Evolutionary conservation across 2,888 invertebrate species (phyloP).

Genomic region (Sphaerophoria rueppellii): DNA sequence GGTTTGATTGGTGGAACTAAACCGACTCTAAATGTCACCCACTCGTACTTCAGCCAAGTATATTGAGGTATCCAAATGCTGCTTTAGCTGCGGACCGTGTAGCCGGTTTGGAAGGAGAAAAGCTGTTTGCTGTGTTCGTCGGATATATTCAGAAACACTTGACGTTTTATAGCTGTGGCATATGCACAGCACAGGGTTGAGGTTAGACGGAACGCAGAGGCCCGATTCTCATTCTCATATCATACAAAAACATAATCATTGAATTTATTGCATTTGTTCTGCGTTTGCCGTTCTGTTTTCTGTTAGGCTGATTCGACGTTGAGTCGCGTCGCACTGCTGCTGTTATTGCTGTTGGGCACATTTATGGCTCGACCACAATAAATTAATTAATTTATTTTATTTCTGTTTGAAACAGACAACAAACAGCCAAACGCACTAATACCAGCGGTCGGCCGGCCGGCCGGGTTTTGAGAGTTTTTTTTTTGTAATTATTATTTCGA

Average conservation of each 20-base stretch:
- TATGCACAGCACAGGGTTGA: slow-evolving; percentile 43
- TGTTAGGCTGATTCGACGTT: slow-evolving; percentile 33
- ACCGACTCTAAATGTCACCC: slow-evolving; percentile 53
- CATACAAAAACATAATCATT: slow-evolving; percentile 70
- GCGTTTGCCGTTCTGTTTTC: slow-evolving; percentile 53
- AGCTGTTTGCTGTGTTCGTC: slow-evolving; percentile 1
- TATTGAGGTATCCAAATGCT: slow-evolving; percentile 43
- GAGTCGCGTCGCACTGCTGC: slow-evolving; percentile 37
- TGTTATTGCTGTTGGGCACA: slow-evolving; percentile 65
- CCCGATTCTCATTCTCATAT: slow-evolving; percentile 56
- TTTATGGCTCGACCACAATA: slow-evolving; percentile 71
- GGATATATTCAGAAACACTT: slow-evolving; percentile 35
- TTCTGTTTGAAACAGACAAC: slow-evolving; percentile 63
- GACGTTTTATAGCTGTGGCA: slow-evolving; percentile 28
- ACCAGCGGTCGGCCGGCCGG: slow-evolving; percentile 19
- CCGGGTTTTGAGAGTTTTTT: slow-evolving; percentile 1
- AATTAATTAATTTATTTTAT: slow-evolving; percentile 74
- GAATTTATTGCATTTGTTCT: slow-evolving; percentile 70
- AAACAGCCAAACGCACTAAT: slow-evolving; percentile 51
- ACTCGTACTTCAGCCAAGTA: slow-evolving; percentile 61
- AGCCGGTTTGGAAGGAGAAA: background rate
- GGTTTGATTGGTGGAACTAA: slow-evolving; percentile 58
- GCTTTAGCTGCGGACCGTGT: background rate
- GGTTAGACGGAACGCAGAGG: slow-evolving; percentile 38
- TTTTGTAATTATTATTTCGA: slow-evolving; percentile 9